Conservation (phyloP, 2,888 invertebrate species). For the Himalopsyche japonica region DNA sequence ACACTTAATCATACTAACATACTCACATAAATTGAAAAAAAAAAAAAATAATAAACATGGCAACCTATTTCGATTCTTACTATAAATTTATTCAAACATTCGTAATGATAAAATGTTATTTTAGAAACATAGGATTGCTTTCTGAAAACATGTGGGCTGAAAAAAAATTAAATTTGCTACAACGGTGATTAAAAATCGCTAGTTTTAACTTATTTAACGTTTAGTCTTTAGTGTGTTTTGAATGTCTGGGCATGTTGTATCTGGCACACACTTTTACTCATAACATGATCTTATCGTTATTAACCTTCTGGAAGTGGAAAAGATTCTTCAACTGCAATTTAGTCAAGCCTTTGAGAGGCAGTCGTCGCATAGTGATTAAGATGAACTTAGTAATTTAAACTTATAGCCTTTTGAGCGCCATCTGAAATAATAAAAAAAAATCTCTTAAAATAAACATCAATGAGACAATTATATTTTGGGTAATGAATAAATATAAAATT, state of each 20-base stretch:
- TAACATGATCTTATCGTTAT: not conserved
- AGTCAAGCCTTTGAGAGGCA: not conserved
- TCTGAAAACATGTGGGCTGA: not conserved
- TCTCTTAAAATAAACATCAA: too few species aligned
- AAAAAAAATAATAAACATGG: slow-evolving; percentile 27
- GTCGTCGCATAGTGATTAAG: not conserved
- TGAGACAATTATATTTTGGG: too few species aligned
- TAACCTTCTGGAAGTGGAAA: not conserved
- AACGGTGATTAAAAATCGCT: not conserved
- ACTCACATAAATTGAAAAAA: slow-evolving; percentile 25
- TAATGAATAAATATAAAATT: too few species aligned
- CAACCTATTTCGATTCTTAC: slow-evolving; percentile 18
- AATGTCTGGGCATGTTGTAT: not conserved
- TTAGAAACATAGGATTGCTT: not conserved
- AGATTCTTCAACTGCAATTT: not conserved
- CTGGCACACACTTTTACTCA: not conserved
- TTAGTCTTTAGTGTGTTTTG: not conserved
- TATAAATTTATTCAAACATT: not conserved
- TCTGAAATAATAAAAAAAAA: not conserved
- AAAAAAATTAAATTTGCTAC: not conserved
- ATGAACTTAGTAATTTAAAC: not conserved
- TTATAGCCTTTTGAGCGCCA: not conserved
- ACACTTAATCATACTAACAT: slow-evolving; percentile 31
- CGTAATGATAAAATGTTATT: not conserved
- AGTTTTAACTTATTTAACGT: not conserved